Conservation (phyloP, 2,888 invertebrate genomes). For the Cantharis nigra region DNA sequence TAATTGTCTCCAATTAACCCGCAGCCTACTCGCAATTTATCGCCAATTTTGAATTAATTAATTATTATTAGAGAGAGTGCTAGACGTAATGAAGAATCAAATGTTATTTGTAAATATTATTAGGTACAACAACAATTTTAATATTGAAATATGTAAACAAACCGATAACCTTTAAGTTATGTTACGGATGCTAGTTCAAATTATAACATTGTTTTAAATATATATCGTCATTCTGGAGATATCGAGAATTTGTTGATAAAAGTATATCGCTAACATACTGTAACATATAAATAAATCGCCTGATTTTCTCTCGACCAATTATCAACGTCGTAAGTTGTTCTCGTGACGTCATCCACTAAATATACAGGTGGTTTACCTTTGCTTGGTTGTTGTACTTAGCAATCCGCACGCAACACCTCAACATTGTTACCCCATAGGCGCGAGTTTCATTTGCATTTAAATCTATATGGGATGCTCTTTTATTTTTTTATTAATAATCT, state of each 20-base stretch:
- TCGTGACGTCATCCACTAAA: conserved; percentile 11
- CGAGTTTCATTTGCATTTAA: no score
- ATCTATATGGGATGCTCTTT: no score
- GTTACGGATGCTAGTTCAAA: background rate
- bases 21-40: background rate
- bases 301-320: conserved; percentile 17
- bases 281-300: conserved; percentile 17
- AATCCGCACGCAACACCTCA: background rate
- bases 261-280: background rate
- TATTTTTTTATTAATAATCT: no score
- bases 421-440: background rate
- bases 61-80: background rate
- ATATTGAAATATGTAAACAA: background rate
- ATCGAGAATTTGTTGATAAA: background rate
- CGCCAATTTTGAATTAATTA: background rate
- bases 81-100: background rate
- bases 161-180: background rate
- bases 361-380: conserved; percentile 15
- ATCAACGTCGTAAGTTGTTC: background rate
- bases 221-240: background rate
- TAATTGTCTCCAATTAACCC: background rate
- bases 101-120: background rate
- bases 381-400: background rate
- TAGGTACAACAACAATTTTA: background rate
- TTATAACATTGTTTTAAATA: background rate